Evolutionary conservation across 2,797 vertebrate genomes (phyloP), one percentile per base, ranked within the genome.

Genomic region (Pipistrellus nathusii): DNA sequence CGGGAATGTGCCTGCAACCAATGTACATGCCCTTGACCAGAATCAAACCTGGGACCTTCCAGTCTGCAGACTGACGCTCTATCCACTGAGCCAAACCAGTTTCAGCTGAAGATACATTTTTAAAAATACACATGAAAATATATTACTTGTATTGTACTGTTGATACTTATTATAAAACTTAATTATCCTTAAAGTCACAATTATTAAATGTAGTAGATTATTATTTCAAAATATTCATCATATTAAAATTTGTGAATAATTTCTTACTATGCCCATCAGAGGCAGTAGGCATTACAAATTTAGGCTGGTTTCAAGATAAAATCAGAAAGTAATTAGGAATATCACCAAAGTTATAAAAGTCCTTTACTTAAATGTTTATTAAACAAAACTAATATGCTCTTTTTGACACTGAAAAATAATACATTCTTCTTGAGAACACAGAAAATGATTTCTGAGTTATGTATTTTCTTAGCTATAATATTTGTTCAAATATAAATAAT

Each of bases 281-380:
- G 41, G 20, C 10, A 68, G 25, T 64, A 71, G 59, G 5, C 4
- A 71, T 84, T 77, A 64, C 55, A 14, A 80, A 13, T 75, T 92
- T 51, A 94, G 11, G 6, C 59, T 73, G 0, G 8, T 85, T 77
- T 62, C 48, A 15, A 85, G 14, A 92, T 41, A 77, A 95, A 90
- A 94, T 93, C 55, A 91, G 32, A 93, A 95, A 89, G 48, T 48
- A 94, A 77, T 93, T 73, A 95, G 21, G 71, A 90, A 72, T 75
- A 94, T 85, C 53, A 87, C 30, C 25, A 89, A 90, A 90, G 21
- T 86, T 92, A 92, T 68, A 94, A 89, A 94, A 92, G 66, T 44
- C 18, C 2, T n/a, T 90, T 81, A 83, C n/a, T 78, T 81, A 44
- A 6, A 25, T 25, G 55, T 75, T 85, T 62, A 66, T 71, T 83